Evolutionary conservation across 1,140 invertebrate genomes (phyloP), one percentile per base, ranked within the genome.

Genomic region (Thaumatotibia leucotreta): DNA sequence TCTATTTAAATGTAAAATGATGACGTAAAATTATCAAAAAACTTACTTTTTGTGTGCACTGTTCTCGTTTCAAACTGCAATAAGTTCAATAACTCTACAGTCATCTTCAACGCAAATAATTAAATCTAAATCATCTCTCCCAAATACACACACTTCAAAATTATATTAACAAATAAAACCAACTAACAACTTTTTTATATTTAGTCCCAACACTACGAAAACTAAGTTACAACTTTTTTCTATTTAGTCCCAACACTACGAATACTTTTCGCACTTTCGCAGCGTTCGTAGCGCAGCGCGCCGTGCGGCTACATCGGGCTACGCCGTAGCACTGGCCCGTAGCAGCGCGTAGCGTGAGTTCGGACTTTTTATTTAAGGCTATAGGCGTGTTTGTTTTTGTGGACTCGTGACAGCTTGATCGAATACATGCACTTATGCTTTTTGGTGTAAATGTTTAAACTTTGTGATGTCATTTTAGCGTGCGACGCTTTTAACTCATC

Each of bases 241-340:
- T 52, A 58, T 24, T 58, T 27, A 24, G 10, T 52, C 29, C 31
- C 10, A 58, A 58, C 23, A 45, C 39, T 45, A 45, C 39, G 32
- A 61, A 45, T 65, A 66, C 32, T 61, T 68, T 63, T 73, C 77
- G 73, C 76, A 61, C 72, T 62, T 61, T 77, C 75, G 79, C 72
- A 73, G 65, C 65, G 39, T 64, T 45, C 69, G 63, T 67, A 66
- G 62, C 72, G 69, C 33, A n/a, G 27, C 64, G 68, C 69, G 73
- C 67, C 83, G 79, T 78, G 77, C 66, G 74, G 74, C 79, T 80
- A 79, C 83, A 78, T 66, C 72, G 69, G 61, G 50, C 79, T 83
- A 80, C 83, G 80, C 67, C 79, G 83, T 83, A 85, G 77, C 75
- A 85, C 83, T 85, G 83, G 17, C 5, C 35, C 73, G 68, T 74